phyloP scores from a whole-genome alignment of 2,888 invertebrate species.

The Ormyrus nitidulus region DNA sequence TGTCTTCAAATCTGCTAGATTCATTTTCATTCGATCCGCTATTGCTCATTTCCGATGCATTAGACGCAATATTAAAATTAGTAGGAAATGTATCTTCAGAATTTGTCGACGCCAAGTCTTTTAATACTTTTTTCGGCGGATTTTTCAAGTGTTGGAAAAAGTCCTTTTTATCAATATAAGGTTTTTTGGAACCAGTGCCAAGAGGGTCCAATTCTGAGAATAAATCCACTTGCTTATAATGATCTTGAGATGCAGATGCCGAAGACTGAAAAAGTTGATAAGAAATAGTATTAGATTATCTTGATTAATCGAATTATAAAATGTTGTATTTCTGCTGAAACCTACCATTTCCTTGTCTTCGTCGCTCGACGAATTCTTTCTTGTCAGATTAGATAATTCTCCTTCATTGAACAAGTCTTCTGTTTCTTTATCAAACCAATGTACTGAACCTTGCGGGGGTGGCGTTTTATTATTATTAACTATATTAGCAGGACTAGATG shows the following conservation, averaged over 20 bases:
- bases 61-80: conserved; percentile 69
- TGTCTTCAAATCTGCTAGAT: conserved; percentile 76
- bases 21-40: conserved; percentile 46
- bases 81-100: conserved; percentile 71
- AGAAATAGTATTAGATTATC: too few relatives aligned
- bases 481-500: conserved; percentile 69
- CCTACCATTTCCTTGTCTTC: conserved; percentile 69
- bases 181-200: conserved; percentile 93
- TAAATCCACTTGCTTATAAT: conserved; percentile 81
- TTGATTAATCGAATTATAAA: too few relatives aligned
- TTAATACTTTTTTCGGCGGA: conserved; percentile 93
- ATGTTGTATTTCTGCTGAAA: too few relatives aligned
- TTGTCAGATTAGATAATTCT: conserved; percentile 66
- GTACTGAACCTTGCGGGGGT: conserved; percentile 69
- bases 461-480: conserved; percentile 68
- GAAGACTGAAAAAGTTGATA: conserved; percentile 50
- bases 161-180: conserved; percentile 96
- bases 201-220: conserved; percentile 96
- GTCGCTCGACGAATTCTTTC: conserved; percentile 64
- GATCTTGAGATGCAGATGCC: conserved; percentile 59
- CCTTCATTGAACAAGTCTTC: conserved; percentile 75
- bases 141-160: conserved; percentile 97
- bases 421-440: conserved; percentile 76
- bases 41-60: conserved; percentile 60
- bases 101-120: conserved; percentile 82